phyloP scores from a whole-genome alignment of 2,797 vertebrate species.

The Ambastaia sidthimunki region DNA sequence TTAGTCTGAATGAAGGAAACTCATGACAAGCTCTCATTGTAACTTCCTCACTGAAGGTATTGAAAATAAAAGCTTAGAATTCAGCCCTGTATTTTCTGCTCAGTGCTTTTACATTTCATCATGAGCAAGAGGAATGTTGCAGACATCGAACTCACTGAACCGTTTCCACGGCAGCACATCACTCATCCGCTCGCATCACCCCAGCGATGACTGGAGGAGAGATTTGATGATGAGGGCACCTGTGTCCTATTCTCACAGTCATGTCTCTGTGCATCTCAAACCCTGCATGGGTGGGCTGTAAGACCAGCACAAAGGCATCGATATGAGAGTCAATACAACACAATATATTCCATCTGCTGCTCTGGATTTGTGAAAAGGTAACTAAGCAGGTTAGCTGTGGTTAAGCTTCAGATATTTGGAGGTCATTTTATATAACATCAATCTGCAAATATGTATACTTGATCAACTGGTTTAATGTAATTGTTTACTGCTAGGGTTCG shows the following conservation, averaged over 20 bases:
- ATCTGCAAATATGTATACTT: no score
- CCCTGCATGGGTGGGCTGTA: not conserved
- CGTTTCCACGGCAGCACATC: slow-evolving; percentile 10
- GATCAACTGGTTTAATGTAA: not conserved
- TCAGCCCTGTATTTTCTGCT: slow-evolving; percentile 13
- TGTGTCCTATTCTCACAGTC: slow-evolving; percentile 21
- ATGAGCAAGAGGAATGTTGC: slow-evolving; percentile 26
- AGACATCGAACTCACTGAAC: slow-evolving; percentile 19
- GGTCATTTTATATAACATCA: slow-evolving; percentile 6
- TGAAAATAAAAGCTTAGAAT: slow-evolving; percentile 11
- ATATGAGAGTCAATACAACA: slow-evolving; percentile 18
- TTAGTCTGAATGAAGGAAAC: not conserved
- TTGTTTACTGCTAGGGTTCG: not conserved
- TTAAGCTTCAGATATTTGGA: not conserved
- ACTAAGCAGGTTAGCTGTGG: not conserved
- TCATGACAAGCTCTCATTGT: not conserved
- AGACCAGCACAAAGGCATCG: slow-evolving; percentile 9
- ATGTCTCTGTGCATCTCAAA: not conserved
- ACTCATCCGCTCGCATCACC: slow-evolving; percentile 20
- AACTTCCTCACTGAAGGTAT: not conserved
- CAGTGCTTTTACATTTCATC: slow-evolving; percentile 40
- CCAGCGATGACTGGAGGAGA: slow-evolving; percentile 17
- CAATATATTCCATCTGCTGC: slow-evolving; percentile 2
- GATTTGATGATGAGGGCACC: slow-evolving; percentile 8
- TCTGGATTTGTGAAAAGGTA: not conserved